phyloP scores from a whole-genome alignment of 2,113 vertebrate species.

The Platichthys flesus region DNA sequence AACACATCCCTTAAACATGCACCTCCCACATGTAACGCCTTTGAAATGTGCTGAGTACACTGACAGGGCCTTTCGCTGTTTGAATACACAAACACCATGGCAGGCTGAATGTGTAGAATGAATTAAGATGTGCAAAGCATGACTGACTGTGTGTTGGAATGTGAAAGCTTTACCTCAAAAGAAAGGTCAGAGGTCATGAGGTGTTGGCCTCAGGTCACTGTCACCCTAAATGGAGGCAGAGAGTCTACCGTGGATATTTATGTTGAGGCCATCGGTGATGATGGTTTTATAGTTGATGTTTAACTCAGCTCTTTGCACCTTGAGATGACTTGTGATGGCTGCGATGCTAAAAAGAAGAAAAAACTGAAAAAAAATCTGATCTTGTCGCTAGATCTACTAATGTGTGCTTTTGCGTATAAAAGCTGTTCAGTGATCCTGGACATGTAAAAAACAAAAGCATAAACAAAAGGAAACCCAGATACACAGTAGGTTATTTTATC shows the following conservation, averaged over 20 bases:
- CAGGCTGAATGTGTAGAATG: slow-evolving; percentile 2
- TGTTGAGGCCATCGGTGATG: neutral
- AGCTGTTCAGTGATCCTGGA: too few relatives aligned
- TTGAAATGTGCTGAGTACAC: slow-evolving; percentile 12
- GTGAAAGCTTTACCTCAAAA: neutral
- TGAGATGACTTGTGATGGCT: neutral
- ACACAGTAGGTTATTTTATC: neutral
- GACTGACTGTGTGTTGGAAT: slow-evolving; percentile 22
- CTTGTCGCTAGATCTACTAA: too few relatives aligned
- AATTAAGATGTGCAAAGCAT: slow-evolving; percentile 13
- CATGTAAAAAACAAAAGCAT: too few relatives aligned
- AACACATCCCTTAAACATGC: neutral
- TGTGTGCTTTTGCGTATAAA: too few relatives aligned
- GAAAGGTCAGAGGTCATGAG: slow-evolving; percentile 19
- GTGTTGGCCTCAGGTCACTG: slow-evolving; percentile 7
- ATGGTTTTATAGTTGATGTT: slow-evolving; percentile 7
- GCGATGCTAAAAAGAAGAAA: too few relatives aligned
- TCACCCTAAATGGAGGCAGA: neutral
- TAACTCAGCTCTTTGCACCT: neutral
- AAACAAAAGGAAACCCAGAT: neutral
- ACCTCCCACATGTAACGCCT: slow-evolving; percentile 6
- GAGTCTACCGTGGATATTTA: neutral
- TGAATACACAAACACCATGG: slow-evolving; percentile 10
- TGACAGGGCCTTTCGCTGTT: neutral
- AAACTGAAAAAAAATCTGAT: too few relatives aligned